Percentiles rank a stretch among this genome's conserved stretches.
Conservation (phyloP, 2,113 vertebrate genomes). For the Hypanus sabinus region DNA sequence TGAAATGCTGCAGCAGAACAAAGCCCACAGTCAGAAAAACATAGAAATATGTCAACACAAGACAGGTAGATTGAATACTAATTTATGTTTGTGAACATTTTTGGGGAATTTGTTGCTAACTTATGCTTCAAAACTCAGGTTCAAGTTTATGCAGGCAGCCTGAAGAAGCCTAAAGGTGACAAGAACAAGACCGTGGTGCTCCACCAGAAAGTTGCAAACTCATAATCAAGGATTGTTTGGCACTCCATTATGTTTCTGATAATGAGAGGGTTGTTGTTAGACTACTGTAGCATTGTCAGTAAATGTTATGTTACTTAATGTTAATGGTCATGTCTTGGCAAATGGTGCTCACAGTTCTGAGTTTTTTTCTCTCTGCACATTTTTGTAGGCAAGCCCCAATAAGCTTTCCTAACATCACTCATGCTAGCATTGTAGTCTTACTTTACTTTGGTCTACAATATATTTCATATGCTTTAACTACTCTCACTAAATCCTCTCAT, state of each 20-base stretch:
- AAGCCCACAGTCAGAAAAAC: conserved; percentile 40
- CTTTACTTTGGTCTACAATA: not conserved
- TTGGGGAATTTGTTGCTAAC: not conserved
- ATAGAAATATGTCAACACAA: conserved; percentile 49
- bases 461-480: not conserved
- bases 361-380: not conserved
- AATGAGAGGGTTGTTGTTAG: not conserved
- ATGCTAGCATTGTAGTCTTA: not conserved
- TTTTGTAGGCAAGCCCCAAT: too few relatives aligned
- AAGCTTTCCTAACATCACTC: not conserved
- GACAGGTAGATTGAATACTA: conserved; percentile 47
- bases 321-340: not conserved
- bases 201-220: not conserved
- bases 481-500: not conserved
- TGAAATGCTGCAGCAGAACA: conserved; percentile 73
- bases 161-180: not conserved
- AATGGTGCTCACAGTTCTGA: not conserved
- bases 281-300: not conserved
- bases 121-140: not conserved
- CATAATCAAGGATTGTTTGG: not conserved
- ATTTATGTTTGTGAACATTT: not conserved
- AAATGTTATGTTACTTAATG: not conserved
- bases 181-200: not conserved
- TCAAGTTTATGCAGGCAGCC: not conserved
- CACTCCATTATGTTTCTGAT: not conserved